Conservation (phyloP, 2,797 vertebrate species). For the Eospalax fontanierii region DNA sequence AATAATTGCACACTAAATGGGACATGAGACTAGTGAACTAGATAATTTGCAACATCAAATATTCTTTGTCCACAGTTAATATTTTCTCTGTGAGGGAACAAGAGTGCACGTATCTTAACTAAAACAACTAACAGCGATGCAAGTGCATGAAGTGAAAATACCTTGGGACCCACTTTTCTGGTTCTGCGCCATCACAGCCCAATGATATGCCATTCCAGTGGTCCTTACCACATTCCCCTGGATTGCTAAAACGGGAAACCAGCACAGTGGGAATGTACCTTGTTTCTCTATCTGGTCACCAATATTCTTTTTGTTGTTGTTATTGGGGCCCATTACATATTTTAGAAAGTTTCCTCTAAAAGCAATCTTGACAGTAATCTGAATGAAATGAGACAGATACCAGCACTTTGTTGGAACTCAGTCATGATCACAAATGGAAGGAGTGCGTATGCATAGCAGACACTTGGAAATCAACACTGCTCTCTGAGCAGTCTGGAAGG, state of each 20-base stretch:
- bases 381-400: slow-evolving; percentile 75
- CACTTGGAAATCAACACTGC: slow-evolving; percentile 15
- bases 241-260: slow-evolving; percentile 86
- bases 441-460: slow-evolving; percentile 61
- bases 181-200: slow-evolving; percentile 85
- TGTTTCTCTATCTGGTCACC: slow-evolving; percentile 85
- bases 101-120: slow-evolving; percentile 87
- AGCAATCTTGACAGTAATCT: slow-evolving; percentile 79
- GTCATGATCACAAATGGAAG: slow-evolving; percentile 25
- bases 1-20: slow-evolving; percentile 91
- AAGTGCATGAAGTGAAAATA: slow-evolving; percentile 88
- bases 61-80: slow-evolving; percentile 87
- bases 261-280: slow-evolving; percentile 79
- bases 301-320: slow-evolving; percentile 74
- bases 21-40: slow-evolving; percentile 87
- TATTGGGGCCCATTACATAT: slow-evolving; percentile 62
- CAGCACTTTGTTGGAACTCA: slow-evolving; percentile 66
- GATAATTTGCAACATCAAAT: slow-evolving; percentile 91
- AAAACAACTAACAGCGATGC: slow-evolving; percentile 88
- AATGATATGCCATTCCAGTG: slow-evolving; percentile 85
- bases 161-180: slow-evolving; percentile 87
- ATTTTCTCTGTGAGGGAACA: slow-evolving; percentile 85
- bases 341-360: slow-evolving; percentile 87
- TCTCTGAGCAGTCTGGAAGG: slow-evolving; percentile 35
- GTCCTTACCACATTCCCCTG: slow-evolving; percentile 86